Evolutionary conservation across 1,140 invertebrate species (phyloP), one percentile per base, ranked within the genome.

Genomic region (Eubasilissa regina): DNA sequence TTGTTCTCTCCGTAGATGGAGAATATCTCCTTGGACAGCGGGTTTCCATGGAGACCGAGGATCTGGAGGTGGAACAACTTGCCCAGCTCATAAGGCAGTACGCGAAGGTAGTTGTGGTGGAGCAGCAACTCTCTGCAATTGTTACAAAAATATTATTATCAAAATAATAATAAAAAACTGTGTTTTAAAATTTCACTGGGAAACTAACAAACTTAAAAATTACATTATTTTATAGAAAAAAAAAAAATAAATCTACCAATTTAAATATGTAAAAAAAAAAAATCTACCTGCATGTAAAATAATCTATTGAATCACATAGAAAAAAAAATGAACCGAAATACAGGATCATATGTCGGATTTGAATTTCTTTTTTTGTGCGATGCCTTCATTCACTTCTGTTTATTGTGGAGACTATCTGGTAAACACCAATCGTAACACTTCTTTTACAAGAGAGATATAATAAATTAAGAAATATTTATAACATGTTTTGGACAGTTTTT

Each of bases 51-150:
- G 83, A 99, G 91, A 83, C 96, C 97, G 84, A 96, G 88, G 85
- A 95, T 90, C 89, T 97, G 95, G 82, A 99, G 91, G 89, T 99
- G 97, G 89, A 99, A 99, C 80, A 99, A 92, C 89, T 98, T 98
- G 81, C 98, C 98, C 84, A 99, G 91, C 89, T 99, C 98, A 89
- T 96, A 99, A 3, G 98, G 98, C 84, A 99, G 90, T 81, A 95
- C 93, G 66, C 97, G 92, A 80, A 99, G 91, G 85, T 94, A 94
- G 90, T 99, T 99, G 89, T 99, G 94, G 88, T 96, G 97, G 73
- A 99, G 91, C 84, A 97, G 92, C 82, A 99, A 91, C 90, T 99
- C 98, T 89, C 96, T 96, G 89, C 19, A 93, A 93, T 76, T 3
- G 48, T 51, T 35, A 35, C 25, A 35, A 35, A 35, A 35, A 35